Evolutionary conservation across 2,797 vertebrate genomes (phyloP), one percentile per base, ranked within the genome.

Genomic region (Arrhamphus sclerolepis): DNA sequence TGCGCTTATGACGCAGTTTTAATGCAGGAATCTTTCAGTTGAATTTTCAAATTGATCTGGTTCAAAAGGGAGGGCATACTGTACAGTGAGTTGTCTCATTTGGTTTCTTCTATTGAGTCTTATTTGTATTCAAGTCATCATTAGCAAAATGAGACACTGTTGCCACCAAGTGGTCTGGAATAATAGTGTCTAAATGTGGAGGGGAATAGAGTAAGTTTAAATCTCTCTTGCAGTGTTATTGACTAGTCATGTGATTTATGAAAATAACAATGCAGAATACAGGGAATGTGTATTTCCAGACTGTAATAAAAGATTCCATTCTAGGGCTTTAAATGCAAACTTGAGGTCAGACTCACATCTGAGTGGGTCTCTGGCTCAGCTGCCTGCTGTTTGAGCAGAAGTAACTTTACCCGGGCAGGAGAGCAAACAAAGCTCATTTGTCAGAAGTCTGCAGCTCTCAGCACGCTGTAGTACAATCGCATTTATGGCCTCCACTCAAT

Each of bases 111-210:
- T 46, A 13, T 31, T 66, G 22, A 41, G 14, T 55, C 62, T 6
- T 26, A 20, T 34, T 49, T 57, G 19, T 7, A 26, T 41, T 56
- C 21, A 66, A 65, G 29, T 65, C 28, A 40, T 2, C 0, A 16
- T 26, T 58, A 57, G 75, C 44, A 64, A 56, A 67, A 67, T 77
- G 83, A 87, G 78, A 66, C 86, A 70, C 82, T 90, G 86, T 90
- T 93, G 91, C 92, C 91, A 78, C 86, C 91, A 89, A 85, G 91
- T 92, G 91, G 89, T 77, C 24, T 76, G 43, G 54, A 50, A 60
- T 62, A 65, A 64, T 52, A 64, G 2, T 41, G 50, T 51, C 28
- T 2, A 29, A 34, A 31, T 26, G 6, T 60, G 13, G 20, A 49
- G 29, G 41, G 4, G 42, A 8, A 48, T 43, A 40, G 21, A 52